Base-by-base conservation (phyloP, 2,888 invertebrate species). In the Rosalia funebris region DNA sequence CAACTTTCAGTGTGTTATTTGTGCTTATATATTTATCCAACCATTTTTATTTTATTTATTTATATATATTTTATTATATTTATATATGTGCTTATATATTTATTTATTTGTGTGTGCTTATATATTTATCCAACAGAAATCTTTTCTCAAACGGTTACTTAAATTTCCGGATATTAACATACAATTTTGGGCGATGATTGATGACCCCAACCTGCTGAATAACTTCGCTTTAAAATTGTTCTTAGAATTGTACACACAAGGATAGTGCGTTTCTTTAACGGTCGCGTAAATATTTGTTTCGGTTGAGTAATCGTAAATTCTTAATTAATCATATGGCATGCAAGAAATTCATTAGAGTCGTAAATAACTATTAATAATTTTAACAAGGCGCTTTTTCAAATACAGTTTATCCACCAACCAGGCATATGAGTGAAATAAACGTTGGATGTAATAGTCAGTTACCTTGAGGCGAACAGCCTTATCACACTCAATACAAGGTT, bases 291-390 rank as follows among this genome's bases (percentile, higher is more conserved):
- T 20, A 20, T 20, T 11, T 20, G 11, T 19, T 1, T 19, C 42
- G 20, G 19, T 42, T 11, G 42, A 42, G 20, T 20, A 20, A 42
- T 42, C 17, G 11, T 12, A 39, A 39, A 39, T 42, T 42, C 1
- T 19, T 20, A 19, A 42, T 42, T 20, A 42, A 19, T 42, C 20
- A 19, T 20, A 1, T n/a, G 17, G 12, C 42, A 42, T 42, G 17
- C 42, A 20, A 42, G 12, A n/a, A 20, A 20, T 11, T 20, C 42
- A 42, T 42, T 42, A 42, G n/a, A 15, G 19, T 20, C 11, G 42
- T 15, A 42, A 42, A 42, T 11, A 42, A 19, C 3, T n/a, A n/a
- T n/a, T n/a, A n/a, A n/a, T n/a, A n/a, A n/a, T n/a, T n/a, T n/a
- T n/a, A n/a, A n/a, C n/a, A n/a, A n/a, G n/a, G n/a, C n/a, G n/a